phyloP scores from a whole-genome alignment of 2,113 vertebrate species.

The Zapornia atra region DNA sequence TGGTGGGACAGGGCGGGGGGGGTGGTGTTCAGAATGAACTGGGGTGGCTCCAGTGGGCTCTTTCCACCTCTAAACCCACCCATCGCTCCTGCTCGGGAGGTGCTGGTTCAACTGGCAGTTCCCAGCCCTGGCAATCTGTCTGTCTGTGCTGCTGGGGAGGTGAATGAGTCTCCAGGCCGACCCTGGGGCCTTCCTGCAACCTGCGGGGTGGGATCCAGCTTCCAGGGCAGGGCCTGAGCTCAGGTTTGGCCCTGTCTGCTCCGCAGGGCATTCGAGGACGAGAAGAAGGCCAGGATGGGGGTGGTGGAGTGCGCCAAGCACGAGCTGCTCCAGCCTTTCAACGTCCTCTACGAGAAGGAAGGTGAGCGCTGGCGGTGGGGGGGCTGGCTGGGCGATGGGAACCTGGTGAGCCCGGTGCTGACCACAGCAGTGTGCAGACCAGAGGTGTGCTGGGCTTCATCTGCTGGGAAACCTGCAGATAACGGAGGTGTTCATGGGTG shows the following conservation, averaged over 20 bases:
- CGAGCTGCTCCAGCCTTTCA: conserved; percentile 95
- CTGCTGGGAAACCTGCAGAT: neutral
- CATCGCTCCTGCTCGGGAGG: neutral
- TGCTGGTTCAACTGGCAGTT: rapidly evolving
- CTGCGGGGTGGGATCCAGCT: neutral
- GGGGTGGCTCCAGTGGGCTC: no score
- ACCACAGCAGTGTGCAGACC: neutral
- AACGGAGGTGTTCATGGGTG: no score
- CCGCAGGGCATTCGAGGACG: conserved; percentile 93
- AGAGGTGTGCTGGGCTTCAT: neutral
- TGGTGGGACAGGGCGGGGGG: neutral
- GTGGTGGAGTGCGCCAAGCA: conserved; percentile 98
- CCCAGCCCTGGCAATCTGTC: neutral
- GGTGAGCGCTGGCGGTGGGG: conserved; percentile 73
- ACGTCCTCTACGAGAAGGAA: conserved; percentile 95
- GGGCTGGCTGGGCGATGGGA: neutral
- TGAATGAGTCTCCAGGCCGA: no score
- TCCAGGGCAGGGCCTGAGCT: neutral
- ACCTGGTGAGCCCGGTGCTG: no score
- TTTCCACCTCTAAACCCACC: neutral
- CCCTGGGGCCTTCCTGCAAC: neutral
- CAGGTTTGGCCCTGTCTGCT: neutral
- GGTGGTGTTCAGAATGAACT: neutral
- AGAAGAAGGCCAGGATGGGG: conserved; percentile 93
- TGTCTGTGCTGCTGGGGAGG: rapidly evolving